These are phyloP conservation scores for Naja naja DNA, from an alignment of 2,113 vertebrate species.

Conservation along the genomic window DNA sequence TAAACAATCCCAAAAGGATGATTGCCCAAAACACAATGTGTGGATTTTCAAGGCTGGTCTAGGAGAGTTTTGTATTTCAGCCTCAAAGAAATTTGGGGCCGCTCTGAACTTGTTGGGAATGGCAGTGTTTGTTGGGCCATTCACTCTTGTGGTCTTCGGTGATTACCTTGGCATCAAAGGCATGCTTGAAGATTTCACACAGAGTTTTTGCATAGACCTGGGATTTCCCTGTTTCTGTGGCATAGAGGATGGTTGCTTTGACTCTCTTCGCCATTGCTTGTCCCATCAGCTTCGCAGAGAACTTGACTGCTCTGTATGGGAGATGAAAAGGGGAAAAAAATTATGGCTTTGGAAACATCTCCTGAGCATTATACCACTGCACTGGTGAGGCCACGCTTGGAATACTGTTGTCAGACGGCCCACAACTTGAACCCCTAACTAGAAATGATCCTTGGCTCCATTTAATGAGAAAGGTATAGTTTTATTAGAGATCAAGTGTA, in stretches of 20 bases:
- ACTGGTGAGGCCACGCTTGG: background rate
- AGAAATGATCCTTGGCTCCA: background rate
- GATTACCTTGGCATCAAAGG: slow-evolving; percentile 95
- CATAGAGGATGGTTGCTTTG: slow-evolving; percentile 95
- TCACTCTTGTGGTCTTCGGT: accelerated
- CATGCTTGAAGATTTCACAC: slow-evolving; percentile 98
- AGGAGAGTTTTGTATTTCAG: background rate
- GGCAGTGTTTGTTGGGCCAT: background rate
- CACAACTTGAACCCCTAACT: background rate
- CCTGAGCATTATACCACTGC: background rate
- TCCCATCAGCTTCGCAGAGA: slow-evolving; percentile 97
- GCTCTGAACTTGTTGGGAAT: background rate
- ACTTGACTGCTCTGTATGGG: slow-evolving; percentile 91
- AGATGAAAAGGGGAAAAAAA: background rate
- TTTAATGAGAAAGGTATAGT: background rate
- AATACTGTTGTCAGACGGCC: background rate
- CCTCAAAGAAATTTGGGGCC: background rate
- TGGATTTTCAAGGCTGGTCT: background rate
- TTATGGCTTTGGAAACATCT: too few species aligned
- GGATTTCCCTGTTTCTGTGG: slow-evolving; percentile 94
- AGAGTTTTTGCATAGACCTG: slow-evolving; percentile 96
- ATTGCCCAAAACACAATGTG: background rate
- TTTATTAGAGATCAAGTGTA: background rate
- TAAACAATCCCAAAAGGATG: background rate
- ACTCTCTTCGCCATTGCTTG: slow-evolving; percentile 98